Evolutionary conservation across 1,140 invertebrate species (phyloP).

Genomic region (Phortica variegata): DNA sequence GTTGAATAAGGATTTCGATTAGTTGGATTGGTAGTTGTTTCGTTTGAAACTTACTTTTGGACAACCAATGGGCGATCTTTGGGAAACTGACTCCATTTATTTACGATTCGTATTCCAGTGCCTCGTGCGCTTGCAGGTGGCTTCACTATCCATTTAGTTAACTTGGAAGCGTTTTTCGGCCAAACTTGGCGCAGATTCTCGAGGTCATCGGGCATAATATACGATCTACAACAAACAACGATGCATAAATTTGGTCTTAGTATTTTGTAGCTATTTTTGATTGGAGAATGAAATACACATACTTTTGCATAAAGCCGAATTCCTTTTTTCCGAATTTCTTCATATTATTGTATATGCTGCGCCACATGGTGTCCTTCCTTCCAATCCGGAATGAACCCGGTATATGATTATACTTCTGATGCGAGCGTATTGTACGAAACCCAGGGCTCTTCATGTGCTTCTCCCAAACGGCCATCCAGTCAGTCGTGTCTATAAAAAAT

Average conservation of each 20-base stretch:
- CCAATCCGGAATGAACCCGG: conserved; percentile 97
- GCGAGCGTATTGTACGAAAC: conserved; percentile 77
- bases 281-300: conserved; percentile 9
- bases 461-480: conserved; percentile 80
- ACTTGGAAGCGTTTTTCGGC: conserved; percentile 71
- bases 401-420: conserved; percentile 97
- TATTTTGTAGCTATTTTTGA: neutral
- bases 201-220: conserved; percentile 85
- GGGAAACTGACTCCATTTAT: conserved; percentile 91
- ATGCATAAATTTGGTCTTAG: neutral
- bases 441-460: conserved; percentile 80
- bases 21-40: neutral
- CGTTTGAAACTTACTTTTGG: conserved; percentile 63
- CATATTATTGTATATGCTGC: conserved; percentile 77
- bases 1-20: neutral
- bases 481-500: conserved; percentile 61
- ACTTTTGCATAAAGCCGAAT: conserved; percentile 86
- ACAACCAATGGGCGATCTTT: conserved; percentile 87
- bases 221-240: conserved; percentile 63
- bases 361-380: conserved; percentile 92
- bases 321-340: conserved; percentile 74
- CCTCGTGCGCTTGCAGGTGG: conserved; percentile 93
- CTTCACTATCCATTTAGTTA: conserved; percentile 79
- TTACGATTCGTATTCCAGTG: conserved; percentile 91
- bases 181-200: conserved; percentile 80